Conservation (phyloP, 2,113 vertebrate species). For the Recurvirostra avosetta region DNA sequence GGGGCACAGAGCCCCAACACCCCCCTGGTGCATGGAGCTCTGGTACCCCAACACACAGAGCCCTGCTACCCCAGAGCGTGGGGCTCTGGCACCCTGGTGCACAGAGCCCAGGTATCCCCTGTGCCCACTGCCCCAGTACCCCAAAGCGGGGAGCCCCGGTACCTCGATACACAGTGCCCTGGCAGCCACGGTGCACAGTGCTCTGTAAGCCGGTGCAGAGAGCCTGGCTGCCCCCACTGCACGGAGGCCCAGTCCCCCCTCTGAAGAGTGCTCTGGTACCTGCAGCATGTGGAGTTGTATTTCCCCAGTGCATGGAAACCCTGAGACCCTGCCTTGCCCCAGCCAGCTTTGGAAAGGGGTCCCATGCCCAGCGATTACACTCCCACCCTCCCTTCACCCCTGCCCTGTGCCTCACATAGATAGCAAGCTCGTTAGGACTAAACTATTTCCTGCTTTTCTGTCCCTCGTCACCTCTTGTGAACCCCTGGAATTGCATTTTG, state of each 20-base stretch:
- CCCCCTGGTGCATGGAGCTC: background rate
- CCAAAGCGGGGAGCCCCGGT: too few relatives aligned
- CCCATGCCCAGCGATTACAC: too few relatives aligned
- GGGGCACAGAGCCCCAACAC: background rate
- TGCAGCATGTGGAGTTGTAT: rapidly evolving
- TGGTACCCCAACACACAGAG: background rate
- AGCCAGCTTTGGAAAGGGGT: background rate
- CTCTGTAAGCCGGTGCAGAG: too few relatives aligned
- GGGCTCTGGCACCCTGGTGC: background rate
- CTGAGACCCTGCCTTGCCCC: background rate
- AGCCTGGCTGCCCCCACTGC: too few relatives aligned
- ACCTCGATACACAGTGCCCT: too few relatives aligned
- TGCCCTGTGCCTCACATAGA: background rate
- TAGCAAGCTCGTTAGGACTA: background rate
- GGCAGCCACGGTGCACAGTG: too few relatives aligned
- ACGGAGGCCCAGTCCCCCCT: background rate
- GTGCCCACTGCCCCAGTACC: too few relatives aligned
- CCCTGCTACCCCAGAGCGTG: too few relatives aligned
- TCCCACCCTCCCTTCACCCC: background rate
- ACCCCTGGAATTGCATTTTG: background rate
- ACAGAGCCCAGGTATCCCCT: too few relatives aligned
- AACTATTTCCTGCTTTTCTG: background rate
- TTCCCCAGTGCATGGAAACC: background rate
- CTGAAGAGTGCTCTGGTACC: background rate
- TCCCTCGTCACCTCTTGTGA: background rate